A percentile compares a stretch with the other conserved stretches of the same genome.
Conservation (phyloP, 2,113 vertebrate genomes). For the Callocephalon fimbriatum region DNA sequence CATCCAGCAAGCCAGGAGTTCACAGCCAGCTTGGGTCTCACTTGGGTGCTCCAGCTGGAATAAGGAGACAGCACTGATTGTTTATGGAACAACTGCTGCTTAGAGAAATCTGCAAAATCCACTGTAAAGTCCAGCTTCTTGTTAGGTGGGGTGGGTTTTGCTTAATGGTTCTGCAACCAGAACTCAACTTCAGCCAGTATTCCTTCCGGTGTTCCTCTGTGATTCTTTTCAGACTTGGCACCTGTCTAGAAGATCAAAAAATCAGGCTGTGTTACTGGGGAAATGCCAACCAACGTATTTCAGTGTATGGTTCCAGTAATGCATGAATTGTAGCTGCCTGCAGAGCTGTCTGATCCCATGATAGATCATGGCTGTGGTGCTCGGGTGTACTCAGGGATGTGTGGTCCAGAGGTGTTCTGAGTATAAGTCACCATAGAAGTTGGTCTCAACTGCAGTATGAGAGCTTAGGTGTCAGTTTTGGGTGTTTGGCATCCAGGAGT, state of each 20-base stretch:
- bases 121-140: background rate
- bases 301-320: background rate
- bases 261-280: background rate
- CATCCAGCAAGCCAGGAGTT: background rate
- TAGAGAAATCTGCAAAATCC: background rate
- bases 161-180: background rate
- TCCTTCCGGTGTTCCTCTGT: background rate
- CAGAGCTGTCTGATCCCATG: rapidly evolving
- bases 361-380: background rate
- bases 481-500: background rate
- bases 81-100: background rate
- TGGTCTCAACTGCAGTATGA: background rate
- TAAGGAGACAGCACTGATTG: background rate
- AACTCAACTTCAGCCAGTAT: background rate
- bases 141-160: background rate
- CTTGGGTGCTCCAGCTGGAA: background rate
- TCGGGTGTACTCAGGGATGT: background rate
- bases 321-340: background rate
- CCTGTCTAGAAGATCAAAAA: background rate
- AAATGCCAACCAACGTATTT: background rate
- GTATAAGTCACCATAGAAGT: rapidly evolving
- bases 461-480: background rate
- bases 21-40: background rate
- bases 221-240: background rate
- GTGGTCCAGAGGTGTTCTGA: background rate